Percentiles rank a stretch among this genome's conserved stretches.
phyloP scores from a whole-genome alignment of 1,140 invertebrate species.

The Sweltsa coloradensis region DNA sequence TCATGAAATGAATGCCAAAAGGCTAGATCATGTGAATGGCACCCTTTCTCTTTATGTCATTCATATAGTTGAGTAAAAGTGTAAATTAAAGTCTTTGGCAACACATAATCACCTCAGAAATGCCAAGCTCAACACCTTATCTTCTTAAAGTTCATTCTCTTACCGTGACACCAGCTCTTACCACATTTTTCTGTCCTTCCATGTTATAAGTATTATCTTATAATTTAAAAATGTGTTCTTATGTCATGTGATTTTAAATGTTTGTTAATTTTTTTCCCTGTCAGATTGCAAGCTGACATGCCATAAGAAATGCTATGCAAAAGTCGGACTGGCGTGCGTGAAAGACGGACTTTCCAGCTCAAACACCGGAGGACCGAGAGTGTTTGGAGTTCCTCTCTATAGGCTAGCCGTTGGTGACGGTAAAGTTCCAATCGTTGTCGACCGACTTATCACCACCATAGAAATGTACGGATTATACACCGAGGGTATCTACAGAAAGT shows the following conservation, averaged over 20 bases:
- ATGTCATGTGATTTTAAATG: background rate
- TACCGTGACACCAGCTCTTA: no score
- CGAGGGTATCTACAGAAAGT: conserved; percentile 88
- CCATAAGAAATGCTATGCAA: conserved; percentile 86
- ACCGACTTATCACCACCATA: conserved; percentile 76
- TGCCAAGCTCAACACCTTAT: no score
- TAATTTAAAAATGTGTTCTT: background rate
- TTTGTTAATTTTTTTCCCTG: no score
- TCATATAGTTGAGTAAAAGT: no score
- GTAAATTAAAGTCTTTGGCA: no score
- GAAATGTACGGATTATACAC: conserved; percentile 86
- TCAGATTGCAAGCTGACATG: conserved; percentile 85
- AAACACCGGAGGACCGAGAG: conserved; percentile 38
- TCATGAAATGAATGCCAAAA: no score
- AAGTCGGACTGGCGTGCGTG: conserved; percentile 39
- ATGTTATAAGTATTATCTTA: no score
- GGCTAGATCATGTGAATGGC: no score
- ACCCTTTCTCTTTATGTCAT: no score
- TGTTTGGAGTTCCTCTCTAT: conserved; percentile 66
- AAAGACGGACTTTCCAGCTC: conserved; percentile 20
- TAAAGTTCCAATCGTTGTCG: conserved; percentile 74
- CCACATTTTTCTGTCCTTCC: no score
- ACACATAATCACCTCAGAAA: no score
- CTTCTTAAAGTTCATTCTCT: no score
- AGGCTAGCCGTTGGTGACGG: conserved; percentile 61